A percentile compares a stretch with the other conserved stretches of the same genome.
phyloP scores from a whole-genome alignment of 2,888 invertebrate species.

The Anorthoa munda region DNA sequence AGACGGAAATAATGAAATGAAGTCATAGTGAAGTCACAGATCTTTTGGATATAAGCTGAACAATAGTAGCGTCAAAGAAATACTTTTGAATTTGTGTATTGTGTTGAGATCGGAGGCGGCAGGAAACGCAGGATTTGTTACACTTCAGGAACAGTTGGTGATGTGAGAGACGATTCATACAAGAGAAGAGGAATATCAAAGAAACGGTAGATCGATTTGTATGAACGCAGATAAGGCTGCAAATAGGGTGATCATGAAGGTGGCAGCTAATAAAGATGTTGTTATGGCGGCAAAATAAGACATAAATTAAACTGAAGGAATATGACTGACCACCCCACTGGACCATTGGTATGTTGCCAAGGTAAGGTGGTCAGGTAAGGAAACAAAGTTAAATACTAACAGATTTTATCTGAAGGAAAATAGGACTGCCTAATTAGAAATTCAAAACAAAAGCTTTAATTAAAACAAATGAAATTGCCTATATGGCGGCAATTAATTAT shows the following conservation, averaged over 20 bases:
- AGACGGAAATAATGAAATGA: not conserved
- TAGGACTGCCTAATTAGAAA: not conserved
- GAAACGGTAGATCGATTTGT: not conserved
- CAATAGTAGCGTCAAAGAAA: conserved; percentile 14
- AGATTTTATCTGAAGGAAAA: conserved; percentile 10
- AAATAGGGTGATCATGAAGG: too few relatives aligned
- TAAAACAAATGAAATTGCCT: conserved; percentile 1
- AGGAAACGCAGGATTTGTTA: conserved; percentile 8
- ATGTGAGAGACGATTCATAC: not conserved
- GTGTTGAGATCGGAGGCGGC: conserved; percentile 4
- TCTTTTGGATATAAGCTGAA: conserved; percentile 5
- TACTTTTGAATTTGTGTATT: conserved; percentile 8
- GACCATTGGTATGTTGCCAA: not conserved
- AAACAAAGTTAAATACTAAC: not conserved
- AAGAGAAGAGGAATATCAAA: not conserved
- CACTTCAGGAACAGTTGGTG: not conserved
- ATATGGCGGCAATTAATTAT: not conserved
- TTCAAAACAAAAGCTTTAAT: conserved; percentile 21
- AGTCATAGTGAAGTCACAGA: not conserved
- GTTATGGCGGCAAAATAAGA: not conserved
- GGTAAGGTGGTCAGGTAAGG: not conserved
- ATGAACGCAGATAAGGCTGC: not conserved
- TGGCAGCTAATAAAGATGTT: not conserved
- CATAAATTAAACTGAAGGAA: too few relatives aligned
- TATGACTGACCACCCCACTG: not conserved